These are phyloP conservation scores for Macaria liturata DNA, from an alignment of 2,888 invertebrate species.

Conservation along the genomic window DNA sequence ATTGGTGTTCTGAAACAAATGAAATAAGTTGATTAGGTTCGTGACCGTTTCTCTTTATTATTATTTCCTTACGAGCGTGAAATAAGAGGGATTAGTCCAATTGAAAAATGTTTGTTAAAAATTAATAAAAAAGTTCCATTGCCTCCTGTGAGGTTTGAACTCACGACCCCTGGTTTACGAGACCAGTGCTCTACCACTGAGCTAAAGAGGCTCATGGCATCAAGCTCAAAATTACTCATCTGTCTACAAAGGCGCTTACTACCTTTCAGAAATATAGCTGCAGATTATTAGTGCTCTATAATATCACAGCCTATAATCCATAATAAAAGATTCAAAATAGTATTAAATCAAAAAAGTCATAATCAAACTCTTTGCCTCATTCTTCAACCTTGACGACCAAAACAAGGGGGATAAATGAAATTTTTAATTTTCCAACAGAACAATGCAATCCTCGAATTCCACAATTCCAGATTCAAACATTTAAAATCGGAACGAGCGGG, in stretches of 20 bases:
- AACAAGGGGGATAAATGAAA: too few relatives aligned
- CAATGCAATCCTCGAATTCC: constrained; percentile 10
- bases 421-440: background rate
- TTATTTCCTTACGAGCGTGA: background rate
- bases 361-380: too few relatives aligned
- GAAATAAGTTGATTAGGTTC: constrained; percentile 29
- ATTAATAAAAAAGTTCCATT: constrained; percentile 16
- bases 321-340: too few relatives aligned
- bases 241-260: fast-evolving
- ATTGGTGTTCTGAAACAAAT: constrained; percentile 54
- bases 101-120: too few relatives aligned
- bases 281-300: too few relatives aligned
- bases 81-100: too few relatives aligned
- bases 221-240: constrained; percentile 40
- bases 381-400: too few relatives aligned
- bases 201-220: constrained; percentile 85
- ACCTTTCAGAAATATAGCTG: too few relatives aligned
- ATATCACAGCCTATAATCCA: too few relatives aligned
- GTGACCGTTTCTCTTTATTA: constrained; percentile 6
- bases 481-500: constrained; percentile 25
- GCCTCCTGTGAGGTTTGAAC: constrained; percentile 78
- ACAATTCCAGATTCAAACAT: constrained; percentile 16
- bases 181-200: constrained; percentile 92
- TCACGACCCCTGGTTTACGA: constrained; percentile 92
- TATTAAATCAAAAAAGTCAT: too few relatives aligned